Evolutionary conservation across 1,140 invertebrate species (phyloP), one percentile per base, ranked within the genome.

Genomic region (Musca vetustissima): DNA sequence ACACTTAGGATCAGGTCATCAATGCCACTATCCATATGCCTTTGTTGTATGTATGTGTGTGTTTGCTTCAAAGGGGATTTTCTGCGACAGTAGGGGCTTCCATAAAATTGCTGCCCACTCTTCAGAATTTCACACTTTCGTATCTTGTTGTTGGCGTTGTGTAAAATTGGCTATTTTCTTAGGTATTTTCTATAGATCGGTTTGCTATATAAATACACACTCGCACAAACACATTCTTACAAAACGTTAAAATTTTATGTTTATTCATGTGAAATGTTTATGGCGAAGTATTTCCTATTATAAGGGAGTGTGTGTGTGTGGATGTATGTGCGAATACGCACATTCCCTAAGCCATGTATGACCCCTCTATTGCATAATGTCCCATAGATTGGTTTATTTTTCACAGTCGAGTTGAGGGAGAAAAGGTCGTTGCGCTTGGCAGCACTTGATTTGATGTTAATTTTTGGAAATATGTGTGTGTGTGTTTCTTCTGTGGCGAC

Each of bases 391-490:
- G 57, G 28, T 61, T 61, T 36, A 61, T 61, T 57, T 57, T 43
- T 43, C 36, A 43, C 13, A 43, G 36, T 43, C 36, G 36, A 43
- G 36, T 36, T 61, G 28, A 21, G 14, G 28, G 14, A 61, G n/a
- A 36, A 36, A 61, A 61, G 57, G 57, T 61, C 57, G 57, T 61
- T 61, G 57, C 57, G 57, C 57, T 61, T 61, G 57, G 32, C 32
- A 61, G n/a, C 57, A 61, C 43, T 21, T 61, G 57, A 61, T 61
- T 43, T 61, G 57, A 61, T 61, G 57, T 43, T 61, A 61, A 61
- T 61, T 61, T 61, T 61, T 32, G 14, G 11, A 61, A 61, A 61
- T 61, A 15, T 36, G 17, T 36, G 25, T 59, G 2, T 49, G 15
- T 17, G 0, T 52, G 17, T 52, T 52, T 21, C 21, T 21, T 21